Conservation (phyloP, 2,888 invertebrate species). For the Meteorus colon region DNA sequence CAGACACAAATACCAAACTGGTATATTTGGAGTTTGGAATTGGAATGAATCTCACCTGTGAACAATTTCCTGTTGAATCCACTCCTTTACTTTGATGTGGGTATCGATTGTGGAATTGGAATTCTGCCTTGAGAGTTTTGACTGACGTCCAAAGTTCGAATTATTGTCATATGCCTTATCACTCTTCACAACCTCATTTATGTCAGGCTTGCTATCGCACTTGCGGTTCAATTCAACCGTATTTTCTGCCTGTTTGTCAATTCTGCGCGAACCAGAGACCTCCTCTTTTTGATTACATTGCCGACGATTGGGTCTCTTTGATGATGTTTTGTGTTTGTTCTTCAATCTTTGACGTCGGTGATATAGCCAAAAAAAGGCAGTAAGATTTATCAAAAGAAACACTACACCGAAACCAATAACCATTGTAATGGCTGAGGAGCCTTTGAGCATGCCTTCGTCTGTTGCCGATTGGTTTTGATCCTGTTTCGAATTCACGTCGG, state of each 20-base stretch:
- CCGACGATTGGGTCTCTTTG: conserved; percentile 72
- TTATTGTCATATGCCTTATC: conserved; percentile 72
- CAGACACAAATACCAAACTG: not conserved
- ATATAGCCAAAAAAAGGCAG: conserved; percentile 81
- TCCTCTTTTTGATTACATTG: conserved; percentile 74
- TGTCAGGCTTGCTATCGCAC: conserved; percentile 71
- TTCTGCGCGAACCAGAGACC: conserved; percentile 65
- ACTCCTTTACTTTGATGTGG: conserved; percentile 88
- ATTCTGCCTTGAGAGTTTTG: conserved; percentile 82
- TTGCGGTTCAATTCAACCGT: conserved; percentile 75
- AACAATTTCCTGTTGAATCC: conserved; percentile 88
- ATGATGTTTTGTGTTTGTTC: conserved; percentile 70
- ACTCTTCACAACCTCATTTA: conserved; percentile 70
- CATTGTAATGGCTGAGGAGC: conserved; percentile 70
- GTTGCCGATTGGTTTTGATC: conserved; percentile 58
- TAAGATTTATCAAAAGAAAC: conserved; percentile 83
- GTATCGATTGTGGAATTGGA: conserved; percentile 89
- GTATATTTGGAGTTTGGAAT: not conserved
- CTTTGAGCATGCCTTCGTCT: conserved; percentile 72
- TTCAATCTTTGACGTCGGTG: conserved; percentile 79
- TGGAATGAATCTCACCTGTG: conserved; percentile 73
- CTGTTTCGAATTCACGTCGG: conserved; percentile 63
- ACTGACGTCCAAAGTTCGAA: conserved; percentile 76
- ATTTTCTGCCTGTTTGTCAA: conserved; percentile 74
- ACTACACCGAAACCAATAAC: conserved; percentile 77